phyloP scores from a whole-genome alignment of 2,113 vertebrate genomes.

The Peromyscus leucopus region DNA sequence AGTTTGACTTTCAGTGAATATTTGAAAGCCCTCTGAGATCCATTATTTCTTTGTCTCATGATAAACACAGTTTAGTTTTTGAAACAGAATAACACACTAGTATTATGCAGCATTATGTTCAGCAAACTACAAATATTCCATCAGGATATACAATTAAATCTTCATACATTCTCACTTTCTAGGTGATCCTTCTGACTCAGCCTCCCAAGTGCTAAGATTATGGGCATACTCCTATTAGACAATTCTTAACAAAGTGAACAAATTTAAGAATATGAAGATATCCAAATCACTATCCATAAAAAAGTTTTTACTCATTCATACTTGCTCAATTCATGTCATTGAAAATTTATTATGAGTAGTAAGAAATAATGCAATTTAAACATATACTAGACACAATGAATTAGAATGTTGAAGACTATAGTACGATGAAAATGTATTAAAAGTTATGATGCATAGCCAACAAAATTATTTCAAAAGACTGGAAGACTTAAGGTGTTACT shows the following conservation, averaged over 20 bases:
- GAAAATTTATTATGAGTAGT: background rate
- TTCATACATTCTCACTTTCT: background rate
- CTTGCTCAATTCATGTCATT: background rate
- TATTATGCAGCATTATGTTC: background rate
- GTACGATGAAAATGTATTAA: background rate
- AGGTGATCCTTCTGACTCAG: background rate
- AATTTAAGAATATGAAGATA: background rate
- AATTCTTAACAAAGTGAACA: background rate
- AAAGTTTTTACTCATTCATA: background rate
- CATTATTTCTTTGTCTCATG: background rate
- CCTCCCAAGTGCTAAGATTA: background rate
- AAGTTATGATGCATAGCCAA: background rate
- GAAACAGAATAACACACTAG: background rate
- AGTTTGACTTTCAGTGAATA: background rate
- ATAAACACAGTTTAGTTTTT: background rate
- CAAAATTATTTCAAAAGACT: background rate
- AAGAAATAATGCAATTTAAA: constrained; percentile 1
- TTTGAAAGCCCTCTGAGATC: background rate
- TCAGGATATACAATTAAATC: background rate
- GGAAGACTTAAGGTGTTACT: background rate
- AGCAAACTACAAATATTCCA: background rate
- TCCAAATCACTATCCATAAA: background rate
- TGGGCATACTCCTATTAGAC: background rate
- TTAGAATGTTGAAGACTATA: constrained; percentile 7
- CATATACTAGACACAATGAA: background rate